Evolutionary conservation across 2,888 invertebrate species (phyloP), one percentile per base, ranked within the genome.

Genomic region (Stictocephala bisonia): DNA sequence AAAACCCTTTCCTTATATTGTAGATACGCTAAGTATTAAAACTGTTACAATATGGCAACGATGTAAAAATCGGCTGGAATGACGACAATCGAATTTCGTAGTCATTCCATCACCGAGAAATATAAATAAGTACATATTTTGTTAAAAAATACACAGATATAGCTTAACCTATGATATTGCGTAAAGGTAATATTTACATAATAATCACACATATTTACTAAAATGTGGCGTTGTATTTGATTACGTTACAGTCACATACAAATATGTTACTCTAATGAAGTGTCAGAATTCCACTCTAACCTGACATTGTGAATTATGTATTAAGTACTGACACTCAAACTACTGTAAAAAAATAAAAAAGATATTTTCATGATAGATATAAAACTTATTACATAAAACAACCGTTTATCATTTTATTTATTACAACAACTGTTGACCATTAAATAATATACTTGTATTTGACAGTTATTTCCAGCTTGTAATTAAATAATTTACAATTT

Each of bases 1-100:
- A 64, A n/a, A 64, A 64, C 64, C 64, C 26, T 44, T 44, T 64
- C 64, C 64, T 64, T 64, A 64, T 22, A 51, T n/a, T 51, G n/a
- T 18, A 51, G 7, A 51, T 60, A 60, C 35, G 40, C 60, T 64
- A 64, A 44, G 44, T 64, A 44, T 40, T 60, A 60, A 44, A 64
- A 15, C 24, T 64, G 40, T 44, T 64, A 64, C 44, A 64, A 40
- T 64, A 64, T 64, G 64, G 64, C 64, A 64, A 64, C 64, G 27
- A 13, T 44, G n/a, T n/a, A n/a, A n/a, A n/a, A n/a, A n/a, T n/a
- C n/a, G n/a, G n/a, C n/a, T n/a, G n/a, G n/a, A 35, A 35, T 9
- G 22, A 35, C 15, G 60, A 22, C 60, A 40, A 35, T 31, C 22
- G 60, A 35, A 60, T 15, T 35, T n/a, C 22, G 13, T 4, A 26